These are phyloP conservation scores for Hypotaenidia okinawae DNA, from an alignment of 2,797 vertebrate species.

Conservation along the genomic window DNA sequence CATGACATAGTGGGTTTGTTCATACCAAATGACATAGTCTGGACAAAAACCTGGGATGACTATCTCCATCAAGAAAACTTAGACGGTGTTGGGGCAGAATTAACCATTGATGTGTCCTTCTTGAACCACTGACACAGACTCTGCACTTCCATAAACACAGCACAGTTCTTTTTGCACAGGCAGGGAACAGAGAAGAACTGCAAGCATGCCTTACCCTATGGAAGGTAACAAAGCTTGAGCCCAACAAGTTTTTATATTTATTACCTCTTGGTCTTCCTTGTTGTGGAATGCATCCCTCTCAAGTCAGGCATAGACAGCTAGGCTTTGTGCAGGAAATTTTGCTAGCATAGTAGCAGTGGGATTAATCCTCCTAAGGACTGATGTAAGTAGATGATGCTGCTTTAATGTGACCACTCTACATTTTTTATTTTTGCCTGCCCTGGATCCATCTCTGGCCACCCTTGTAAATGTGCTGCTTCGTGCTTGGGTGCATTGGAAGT, in stretches of 20 bases:
- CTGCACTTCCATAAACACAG: neutral
- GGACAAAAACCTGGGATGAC: neutral
- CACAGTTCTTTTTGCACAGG: neutral
- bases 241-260: neutral
- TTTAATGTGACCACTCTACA: neutral
- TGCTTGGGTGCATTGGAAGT: neutral
- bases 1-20: fast-evolving
- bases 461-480: neutral
- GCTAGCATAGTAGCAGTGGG: neutral
- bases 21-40: neutral
- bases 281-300: neutral
- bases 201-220: too few relatives aligned
- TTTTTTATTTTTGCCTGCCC: neutral
- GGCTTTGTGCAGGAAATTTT: neutral
- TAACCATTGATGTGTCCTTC: fast-evolving
- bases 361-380: neutral
- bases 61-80: neutral
- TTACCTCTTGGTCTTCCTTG: neutral
- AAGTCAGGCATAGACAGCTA: neutral
- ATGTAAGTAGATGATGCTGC: neutral
- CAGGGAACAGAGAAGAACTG: neutral
- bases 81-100: neutral
- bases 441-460: neutral
- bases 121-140: neutral
- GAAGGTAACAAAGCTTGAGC: neutral